phyloP scores from a whole-genome alignment of 2,113 vertebrate species.

The Leptobrachium ailaonicum region DNA sequence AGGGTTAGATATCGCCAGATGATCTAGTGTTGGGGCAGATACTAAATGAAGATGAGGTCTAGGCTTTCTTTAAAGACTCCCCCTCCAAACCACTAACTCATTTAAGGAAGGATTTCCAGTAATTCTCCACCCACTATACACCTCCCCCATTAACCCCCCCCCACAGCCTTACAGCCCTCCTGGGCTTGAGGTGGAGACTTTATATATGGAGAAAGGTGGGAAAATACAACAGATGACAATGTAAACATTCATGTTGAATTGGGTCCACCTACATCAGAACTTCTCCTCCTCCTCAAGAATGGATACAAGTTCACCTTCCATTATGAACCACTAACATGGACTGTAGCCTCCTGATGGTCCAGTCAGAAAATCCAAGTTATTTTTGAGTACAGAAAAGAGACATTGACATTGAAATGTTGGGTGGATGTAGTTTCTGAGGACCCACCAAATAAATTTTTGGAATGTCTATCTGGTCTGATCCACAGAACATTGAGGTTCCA shows the following conservation, averaged over 20 bases:
- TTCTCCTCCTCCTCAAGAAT: not conserved
- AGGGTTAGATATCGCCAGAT: not conserved
- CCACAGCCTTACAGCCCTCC: not conserved
- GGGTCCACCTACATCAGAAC: not conserved
- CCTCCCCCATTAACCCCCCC: conserved; percentile 9
- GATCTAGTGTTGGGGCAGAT: conserved; percentile 14
- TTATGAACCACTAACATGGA: too few relatives aligned
- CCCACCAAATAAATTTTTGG: not conserved
- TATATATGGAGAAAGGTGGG: conserved; percentile 2
- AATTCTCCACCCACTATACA: conserved; percentile 31
- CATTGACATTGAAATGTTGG: too few relatives aligned
- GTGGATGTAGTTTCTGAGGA: too few relatives aligned
- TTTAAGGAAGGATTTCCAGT: conserved; percentile 21
- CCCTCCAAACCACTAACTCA: conserved; percentile 39
- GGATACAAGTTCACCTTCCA: too few relatives aligned
- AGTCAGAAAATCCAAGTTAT: too few relatives aligned
- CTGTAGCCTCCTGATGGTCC: too few relatives aligned
- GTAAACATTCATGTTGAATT: not conserved
- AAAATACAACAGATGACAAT: not conserved
- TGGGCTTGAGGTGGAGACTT: conserved; percentile 11
- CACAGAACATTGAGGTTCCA: not conserved
- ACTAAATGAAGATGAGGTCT: conserved; percentile 26
- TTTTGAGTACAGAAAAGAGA: too few relatives aligned
- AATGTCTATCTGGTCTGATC: not conserved
- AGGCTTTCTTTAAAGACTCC: conserved; percentile 34